A percentile compares a stretch with the other conserved stretches of the same genome.
Evolutionary conservation across 2,797 vertebrate genomes (phyloP).

Genomic region (Betta splendens): DNA sequence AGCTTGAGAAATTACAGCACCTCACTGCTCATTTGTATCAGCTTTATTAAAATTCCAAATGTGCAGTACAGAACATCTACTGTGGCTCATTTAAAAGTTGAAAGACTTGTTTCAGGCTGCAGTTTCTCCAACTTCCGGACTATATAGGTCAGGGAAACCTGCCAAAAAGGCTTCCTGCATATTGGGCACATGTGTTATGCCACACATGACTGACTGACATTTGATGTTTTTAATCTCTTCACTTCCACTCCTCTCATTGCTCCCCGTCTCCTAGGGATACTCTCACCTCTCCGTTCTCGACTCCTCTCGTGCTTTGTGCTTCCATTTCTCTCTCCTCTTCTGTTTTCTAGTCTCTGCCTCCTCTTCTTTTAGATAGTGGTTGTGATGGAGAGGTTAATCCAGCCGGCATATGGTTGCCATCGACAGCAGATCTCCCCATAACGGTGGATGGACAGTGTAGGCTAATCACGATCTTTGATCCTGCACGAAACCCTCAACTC

Average conservation of each 20-base stretch:
- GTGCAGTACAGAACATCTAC: constrained; percentile 64
- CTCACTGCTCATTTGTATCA: constrained; percentile 36
- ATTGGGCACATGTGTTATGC: constrained; percentile 75
- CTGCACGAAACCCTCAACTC: constrained; percentile 66
- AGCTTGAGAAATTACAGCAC: constrained; percentile 28
- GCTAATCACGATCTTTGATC: constrained; percentile 83
- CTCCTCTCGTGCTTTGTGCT: constrained; percentile 29
- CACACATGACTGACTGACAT: constrained; percentile 70
- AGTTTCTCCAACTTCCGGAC: constrained; percentile 71
- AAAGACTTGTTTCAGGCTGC: constrained; percentile 70
- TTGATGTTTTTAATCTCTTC: constrained; percentile 71
- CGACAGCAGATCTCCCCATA: constrained; percentile 67
- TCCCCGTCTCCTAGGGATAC: constrained; percentile 40
- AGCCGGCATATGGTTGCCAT: constrained; percentile 78
- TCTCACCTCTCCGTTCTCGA: constrained; percentile 59
- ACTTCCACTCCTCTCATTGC: constrained; percentile 53
- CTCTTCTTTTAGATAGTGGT: constrained; percentile 56
- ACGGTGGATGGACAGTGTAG: constrained; percentile 73
- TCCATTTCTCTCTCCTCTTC: constrained; percentile 33
- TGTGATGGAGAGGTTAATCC: constrained; percentile 77
- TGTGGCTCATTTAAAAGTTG: constrained; percentile 75
- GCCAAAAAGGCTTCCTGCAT: constrained; percentile 73
- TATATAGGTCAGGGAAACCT: constrained; percentile 75
- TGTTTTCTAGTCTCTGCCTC: constrained; percentile 42
- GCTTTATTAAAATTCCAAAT: constrained; percentile 71